Base-by-base conservation (phyloP, 2,113 vertebrate genomes). In the Notothenia coriiceps region DNA sequence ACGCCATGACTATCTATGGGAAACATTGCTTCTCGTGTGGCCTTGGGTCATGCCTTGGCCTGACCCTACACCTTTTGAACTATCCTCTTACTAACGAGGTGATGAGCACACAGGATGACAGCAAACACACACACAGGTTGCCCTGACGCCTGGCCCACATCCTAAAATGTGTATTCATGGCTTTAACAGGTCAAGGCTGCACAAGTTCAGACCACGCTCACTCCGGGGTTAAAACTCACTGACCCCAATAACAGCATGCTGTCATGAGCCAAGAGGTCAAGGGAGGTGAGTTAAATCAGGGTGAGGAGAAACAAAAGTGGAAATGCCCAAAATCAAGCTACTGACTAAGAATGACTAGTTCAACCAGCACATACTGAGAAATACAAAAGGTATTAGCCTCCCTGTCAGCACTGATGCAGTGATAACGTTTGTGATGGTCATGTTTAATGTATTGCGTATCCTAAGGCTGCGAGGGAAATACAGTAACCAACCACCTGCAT, bases 141-240 rank as follows among this genome's bases (percentile, higher is more conserved):
- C 18, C 52, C 57, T 67, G 44, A 4, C 62, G 51, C 33, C 12
- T 59, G 43, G 4, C 14, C 76, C 44, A 6, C 40, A 33, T 47
- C 61, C 68, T 57, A 43, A 82, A 25, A 43, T 13, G 25, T 57
- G 43, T 2, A 44, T 69, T 66, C 33, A 10, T n/a, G 43, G 43
- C 35, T 68, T 65, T 61, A 54, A 69, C 69, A 49, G 55, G 80
- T 80, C 73, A 90, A 83, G 22, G 62, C 29, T 72, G 22, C 51
- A 57, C 67, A 79, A 46, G 71, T 74, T 74, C 72, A 83, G 70
- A 51, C 29, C 18, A 52, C 15, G 18, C 59, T 33, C 22, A 46
- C 46, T 59, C n/a, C 66, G 63, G 47, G 13, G 67, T 54, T 47
- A 52, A 70, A 84, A 80, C 17, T 12, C 40, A 40, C 33, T 35